Conservation (phyloP, 2,113 vertebrate genomes). For the Seriola rivoliana region DNA sequence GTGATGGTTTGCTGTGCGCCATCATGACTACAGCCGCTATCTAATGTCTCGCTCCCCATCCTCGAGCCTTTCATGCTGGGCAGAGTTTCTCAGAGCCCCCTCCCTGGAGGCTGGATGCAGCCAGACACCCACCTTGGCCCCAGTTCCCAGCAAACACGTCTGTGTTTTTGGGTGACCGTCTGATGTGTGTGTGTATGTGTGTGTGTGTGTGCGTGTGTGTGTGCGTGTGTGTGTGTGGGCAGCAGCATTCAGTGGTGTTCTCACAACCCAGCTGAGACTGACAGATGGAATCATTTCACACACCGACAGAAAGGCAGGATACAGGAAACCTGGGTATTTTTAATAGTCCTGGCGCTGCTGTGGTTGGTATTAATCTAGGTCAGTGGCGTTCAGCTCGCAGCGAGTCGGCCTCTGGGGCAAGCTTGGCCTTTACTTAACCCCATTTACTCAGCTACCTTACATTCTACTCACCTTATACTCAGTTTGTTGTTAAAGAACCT, state of each 20-base stretch:
- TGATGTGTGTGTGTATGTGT: constrained; percentile 33
- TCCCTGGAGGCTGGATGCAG: constrained; percentile 59
- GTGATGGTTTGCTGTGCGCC: background rate
- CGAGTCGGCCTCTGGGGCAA: constrained; percentile 63
- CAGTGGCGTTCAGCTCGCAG: constrained; percentile 65
- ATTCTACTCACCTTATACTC: constrained; percentile 35
- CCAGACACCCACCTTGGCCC: constrained; percentile 72
- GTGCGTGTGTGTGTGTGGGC: constrained; percentile 46
- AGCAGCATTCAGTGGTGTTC: constrained; percentile 63
- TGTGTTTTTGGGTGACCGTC: constrained; percentile 64
- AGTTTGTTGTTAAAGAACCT: constrained; percentile 43
- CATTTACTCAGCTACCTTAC: constrained; percentile 58
- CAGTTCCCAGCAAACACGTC: constrained; percentile 58
- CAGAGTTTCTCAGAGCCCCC: constrained; percentile 19
- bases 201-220: constrained; percentile 41
- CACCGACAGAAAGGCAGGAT: constrained; percentile 79
- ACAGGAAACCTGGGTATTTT: constrained; percentile 73
- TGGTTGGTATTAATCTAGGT: constrained; percentile 80
- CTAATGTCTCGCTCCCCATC: constrained; percentile 28
- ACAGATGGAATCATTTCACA: constrained; percentile 84
- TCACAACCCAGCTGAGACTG: constrained; percentile 78
- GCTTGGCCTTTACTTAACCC: constrained; percentile 69
- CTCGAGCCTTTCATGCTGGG: constrained; percentile 44
- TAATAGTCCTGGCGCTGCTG: constrained; percentile 69
- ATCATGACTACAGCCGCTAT: background rate